Conservation (phyloP, 2,113 vertebrate genomes). For the Alectura lathami region DNA sequence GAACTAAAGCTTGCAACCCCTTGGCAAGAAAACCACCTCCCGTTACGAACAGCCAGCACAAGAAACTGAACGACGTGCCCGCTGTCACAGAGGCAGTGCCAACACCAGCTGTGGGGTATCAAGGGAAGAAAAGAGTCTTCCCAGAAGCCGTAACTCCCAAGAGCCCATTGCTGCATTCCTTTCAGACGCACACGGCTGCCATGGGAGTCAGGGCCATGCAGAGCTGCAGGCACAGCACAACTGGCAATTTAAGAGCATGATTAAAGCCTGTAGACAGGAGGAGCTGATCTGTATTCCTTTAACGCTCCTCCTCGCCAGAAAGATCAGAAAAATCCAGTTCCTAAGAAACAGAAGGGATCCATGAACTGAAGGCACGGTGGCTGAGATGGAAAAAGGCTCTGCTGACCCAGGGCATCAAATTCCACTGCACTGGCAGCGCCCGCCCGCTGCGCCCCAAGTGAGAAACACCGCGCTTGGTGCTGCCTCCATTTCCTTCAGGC, state of each 20-base stretch:
- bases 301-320: background rate
- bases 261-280: background rate
- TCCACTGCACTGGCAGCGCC: background rate
- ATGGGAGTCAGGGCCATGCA: background rate
- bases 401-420: background rate
- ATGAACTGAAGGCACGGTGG: background rate
- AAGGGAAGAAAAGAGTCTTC: background rate
- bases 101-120: too few relatives aligned
- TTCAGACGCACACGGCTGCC: background rate
- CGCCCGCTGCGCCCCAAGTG: background rate
- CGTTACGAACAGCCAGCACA: rapidly evolving
- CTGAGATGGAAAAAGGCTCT: background rate
- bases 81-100: rapidly evolving
- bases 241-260: background rate
- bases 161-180: background rate
- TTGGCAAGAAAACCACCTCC: background rate
- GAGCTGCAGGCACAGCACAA: background rate
- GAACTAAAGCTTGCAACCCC: background rate
- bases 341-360: background rate
- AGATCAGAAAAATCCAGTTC: background rate
- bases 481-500: background rate
- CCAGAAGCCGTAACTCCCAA: background rate
- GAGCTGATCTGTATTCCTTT: constrained; percentile 39
- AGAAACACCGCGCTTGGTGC: rapidly evolving
- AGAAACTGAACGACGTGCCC: background rate